Percentiles rank a stretch among this genome's conserved stretches.
phyloP scores from a whole-genome alignment of 2,888 invertebrate genomes.

The Busseola fusca region DNA sequence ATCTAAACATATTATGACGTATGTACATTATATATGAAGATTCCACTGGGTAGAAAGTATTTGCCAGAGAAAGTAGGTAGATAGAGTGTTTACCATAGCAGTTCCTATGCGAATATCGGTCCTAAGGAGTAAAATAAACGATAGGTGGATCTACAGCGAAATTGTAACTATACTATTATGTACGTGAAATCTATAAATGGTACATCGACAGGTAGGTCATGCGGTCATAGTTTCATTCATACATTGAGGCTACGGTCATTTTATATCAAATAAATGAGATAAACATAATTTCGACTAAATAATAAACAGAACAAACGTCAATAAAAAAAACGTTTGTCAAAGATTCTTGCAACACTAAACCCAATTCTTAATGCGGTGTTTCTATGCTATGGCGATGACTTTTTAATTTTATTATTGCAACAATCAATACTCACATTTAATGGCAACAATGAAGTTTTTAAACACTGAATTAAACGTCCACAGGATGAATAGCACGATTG shows the following conservation, averaged over 20 bases:
- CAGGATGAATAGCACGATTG: constrained; percentile 8
- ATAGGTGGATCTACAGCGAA: background rate
- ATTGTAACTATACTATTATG: background rate
- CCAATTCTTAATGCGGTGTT: constrained; percentile 75
- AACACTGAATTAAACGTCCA: constrained; percentile 32
- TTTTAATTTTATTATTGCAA: constrained; percentile 83
- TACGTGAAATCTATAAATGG: background rate
- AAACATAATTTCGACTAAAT: constrained; percentile 8
- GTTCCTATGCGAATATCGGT: too few relatives aligned
- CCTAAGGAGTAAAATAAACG: background rate
- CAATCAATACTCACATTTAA: constrained; percentile 81
- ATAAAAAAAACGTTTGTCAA: constrained; percentile 48
- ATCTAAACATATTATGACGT: too few relatives aligned
- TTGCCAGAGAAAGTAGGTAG: background rate
- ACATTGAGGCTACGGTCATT: background rate
- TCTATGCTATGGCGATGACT: constrained; percentile 78
- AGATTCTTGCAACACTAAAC: constrained; percentile 83
- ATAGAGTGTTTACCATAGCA: background rate
- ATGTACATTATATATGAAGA: background rate
- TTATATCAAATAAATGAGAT: background rate
- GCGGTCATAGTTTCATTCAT: background rate
- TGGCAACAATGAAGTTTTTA: constrained; percentile 80
- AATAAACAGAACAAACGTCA: constrained; percentile 55
- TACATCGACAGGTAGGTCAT: background rate
- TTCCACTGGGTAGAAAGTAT: background rate